Base-by-base conservation (phyloP, 2,113 vertebrate species). In the Perognathus longimembris region DNA sequence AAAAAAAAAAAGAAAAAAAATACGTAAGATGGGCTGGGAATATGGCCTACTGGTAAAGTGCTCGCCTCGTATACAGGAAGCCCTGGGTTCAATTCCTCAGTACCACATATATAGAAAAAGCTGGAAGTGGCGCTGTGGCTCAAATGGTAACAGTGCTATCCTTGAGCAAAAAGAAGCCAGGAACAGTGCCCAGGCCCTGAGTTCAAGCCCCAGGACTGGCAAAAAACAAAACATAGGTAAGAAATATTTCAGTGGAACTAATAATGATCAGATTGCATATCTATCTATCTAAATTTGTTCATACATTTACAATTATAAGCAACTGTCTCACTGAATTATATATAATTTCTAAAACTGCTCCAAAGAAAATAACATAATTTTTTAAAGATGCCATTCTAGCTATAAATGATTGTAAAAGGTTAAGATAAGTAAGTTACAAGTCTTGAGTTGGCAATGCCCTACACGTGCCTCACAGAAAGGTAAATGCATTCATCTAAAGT, bases 361-460 rank as follows among this genome's bases (percentile, higher is more conserved):
- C 69, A 69, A 76, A 69, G 28, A 85, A 73, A 73, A 66, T 30
- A 66, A 74, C 26, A 61, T 8, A 61, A 61, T 22, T 22, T 80
- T 88, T 88, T 85, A 26, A 79, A 92, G 57, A 78, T 20, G 36
- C 10, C 78, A 30, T 26, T 77, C 15, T 80, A 85, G 30, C 67
- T 74, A 12, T 57, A 66, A 54, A 54, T 54, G 32, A 88, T 84
- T 88, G 26, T 85, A 89, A 85, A 50, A 88, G 14, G 61, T 93
- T 80, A 85, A 93, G 71, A 83, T 45, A 85, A 80, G 67, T 70
- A 77, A 92, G 8, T 85, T 79, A 76, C n/a, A 63, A 3, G 40
- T 77, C n/a, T 70, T 38, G 38, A 88, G 54, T 85, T 66, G 21
- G 32, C 17, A 38, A 90, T 28, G 61, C 26, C 42, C 67, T 38